These are phyloP conservation scores for Drosophila saltans DNA, from an alignment of 1,140 invertebrate genomes.

Conservation along the genomic window DNA sequence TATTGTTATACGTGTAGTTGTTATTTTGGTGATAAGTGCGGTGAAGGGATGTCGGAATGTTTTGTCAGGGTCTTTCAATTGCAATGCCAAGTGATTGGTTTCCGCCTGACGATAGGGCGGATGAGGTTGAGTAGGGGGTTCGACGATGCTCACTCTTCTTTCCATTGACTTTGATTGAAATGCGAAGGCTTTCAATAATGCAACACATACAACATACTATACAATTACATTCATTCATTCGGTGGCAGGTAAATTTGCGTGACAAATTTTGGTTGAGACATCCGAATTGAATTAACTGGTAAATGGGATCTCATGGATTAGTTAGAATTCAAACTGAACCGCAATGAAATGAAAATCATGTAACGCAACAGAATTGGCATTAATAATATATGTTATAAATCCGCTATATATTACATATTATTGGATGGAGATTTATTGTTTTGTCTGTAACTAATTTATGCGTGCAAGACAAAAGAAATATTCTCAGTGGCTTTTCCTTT, in stretches of 20 bases:
- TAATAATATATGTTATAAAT: constrained; percentile 26
- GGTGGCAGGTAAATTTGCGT: constrained; percentile 17
- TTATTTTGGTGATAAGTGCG: constrained; percentile 34
- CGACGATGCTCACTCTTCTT: constrained; percentile 5
- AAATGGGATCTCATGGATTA: constrained; percentile 44
- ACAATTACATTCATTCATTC: neutral
- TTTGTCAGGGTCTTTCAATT: constrained; percentile 58
- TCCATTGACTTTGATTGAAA: constrained; percentile 60
- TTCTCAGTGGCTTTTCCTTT: constrained; percentile 37
- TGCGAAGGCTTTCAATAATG: constrained; percentile 64
- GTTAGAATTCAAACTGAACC: neutral
- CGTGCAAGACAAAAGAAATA: constrained; percentile 36
- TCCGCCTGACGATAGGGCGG: constrained; percentile 18
- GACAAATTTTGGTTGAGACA: constrained; percentile 44
- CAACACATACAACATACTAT: constrained; percentile 25
- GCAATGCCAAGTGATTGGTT: constrained; percentile 76
- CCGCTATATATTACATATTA: neutral
- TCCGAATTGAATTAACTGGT: constrained; percentile 66
- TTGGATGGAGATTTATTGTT: constrained; percentile 32
- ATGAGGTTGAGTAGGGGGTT: neutral
- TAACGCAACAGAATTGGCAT: constrained; percentile 19
- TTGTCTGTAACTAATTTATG: constrained; percentile 54
- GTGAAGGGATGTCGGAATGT: neutral
- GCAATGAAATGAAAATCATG: constrained; percentile 48
- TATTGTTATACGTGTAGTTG: constrained; percentile 43